These are phyloP conservation scores for Aphyosemion australe DNA, from an alignment of 2,113 vertebrate genomes.

Conservation along the genomic window DNA sequence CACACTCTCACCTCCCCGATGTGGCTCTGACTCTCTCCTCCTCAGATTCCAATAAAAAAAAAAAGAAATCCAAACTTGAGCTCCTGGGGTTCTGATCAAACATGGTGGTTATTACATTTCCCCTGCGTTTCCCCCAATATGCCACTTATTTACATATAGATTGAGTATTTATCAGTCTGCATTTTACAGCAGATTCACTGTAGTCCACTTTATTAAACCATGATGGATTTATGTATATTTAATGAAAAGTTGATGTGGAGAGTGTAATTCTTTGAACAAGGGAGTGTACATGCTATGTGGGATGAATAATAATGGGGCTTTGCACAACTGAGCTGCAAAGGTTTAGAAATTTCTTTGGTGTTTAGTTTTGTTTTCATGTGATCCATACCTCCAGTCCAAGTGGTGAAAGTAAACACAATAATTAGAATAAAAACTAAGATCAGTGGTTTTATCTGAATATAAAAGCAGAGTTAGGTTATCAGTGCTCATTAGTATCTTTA, in stretches of 20 bases:
- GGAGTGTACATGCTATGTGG: slow-evolving; percentile 60
- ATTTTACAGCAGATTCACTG: slow-evolving; percentile 75
- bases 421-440: too few species aligned
- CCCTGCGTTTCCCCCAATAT: slow-evolving; percentile 58
- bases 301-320: slow-evolving; percentile 63
- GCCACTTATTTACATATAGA: slow-evolving; percentile 85
- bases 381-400: too few species aligned
- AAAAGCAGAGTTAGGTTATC: too few species aligned
- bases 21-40: slow-evolving; percentile 53
- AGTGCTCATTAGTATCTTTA: too few species aligned
- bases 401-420: too few species aligned
- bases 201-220: slow-evolving; percentile 76
- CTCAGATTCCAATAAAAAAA: slow-evolving; percentile 77
- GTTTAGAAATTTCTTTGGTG: slow-evolving; percentile 15
- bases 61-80: slow-evolving; percentile 76
- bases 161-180: slow-evolving; percentile 82
- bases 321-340: slow-evolving; percentile 36
- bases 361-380: neutral
- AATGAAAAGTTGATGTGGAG: slow-evolving; percentile 77
- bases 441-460: too few species aligned
- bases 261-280: slow-evolving; percentile 76
- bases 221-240: slow-evolving; percentile 81
- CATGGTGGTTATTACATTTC: slow-evolving; percentile 75
- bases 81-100: slow-evolving; percentile 78
- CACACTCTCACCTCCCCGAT: slow-evolving; percentile 58